These are phyloP conservation scores for Myotis davidii DNA, from an alignment of 2,113 vertebrate genomes.

Conservation along the genomic window DNA sequence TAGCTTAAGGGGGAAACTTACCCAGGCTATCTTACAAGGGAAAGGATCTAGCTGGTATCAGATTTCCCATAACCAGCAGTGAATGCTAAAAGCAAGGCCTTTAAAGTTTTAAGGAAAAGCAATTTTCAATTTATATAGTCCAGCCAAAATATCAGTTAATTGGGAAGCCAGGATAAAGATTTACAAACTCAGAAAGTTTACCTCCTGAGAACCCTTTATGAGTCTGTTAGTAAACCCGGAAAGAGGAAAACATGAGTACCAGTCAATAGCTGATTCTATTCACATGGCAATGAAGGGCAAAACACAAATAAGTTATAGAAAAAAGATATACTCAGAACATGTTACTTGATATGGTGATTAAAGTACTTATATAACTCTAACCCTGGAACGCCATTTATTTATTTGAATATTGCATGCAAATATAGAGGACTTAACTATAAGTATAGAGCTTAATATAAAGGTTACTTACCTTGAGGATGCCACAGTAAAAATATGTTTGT, in stretches of 20 bases:
- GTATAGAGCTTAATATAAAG: not conserved
- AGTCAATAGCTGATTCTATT: not conserved
- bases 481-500: not conserved
- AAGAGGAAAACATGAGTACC: not conserved
- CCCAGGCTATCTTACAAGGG: not conserved
- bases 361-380: not conserved
- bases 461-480: not conserved
- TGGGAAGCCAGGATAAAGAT: not conserved
- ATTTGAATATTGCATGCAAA: not conserved
- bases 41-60: not conserved
- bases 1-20: not conserved
- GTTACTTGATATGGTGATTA: not conserved
- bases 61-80: not conserved
- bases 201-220: not conserved
- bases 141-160: not conserved
- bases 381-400: not conserved
- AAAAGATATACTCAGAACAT: not conserved
- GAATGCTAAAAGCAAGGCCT: not conserved
- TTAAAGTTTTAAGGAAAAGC: not conserved
- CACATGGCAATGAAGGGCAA: not conserved
- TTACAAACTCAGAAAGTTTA: not conserved
- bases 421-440: not conserved
- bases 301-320: not conserved
- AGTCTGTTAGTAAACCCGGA: not conserved
- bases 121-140: not conserved